These are phyloP conservation scores for Gambusia yucatana DNA, from an alignment of 2,797 vertebrate genomes.

Conservation along the genomic window DNA sequence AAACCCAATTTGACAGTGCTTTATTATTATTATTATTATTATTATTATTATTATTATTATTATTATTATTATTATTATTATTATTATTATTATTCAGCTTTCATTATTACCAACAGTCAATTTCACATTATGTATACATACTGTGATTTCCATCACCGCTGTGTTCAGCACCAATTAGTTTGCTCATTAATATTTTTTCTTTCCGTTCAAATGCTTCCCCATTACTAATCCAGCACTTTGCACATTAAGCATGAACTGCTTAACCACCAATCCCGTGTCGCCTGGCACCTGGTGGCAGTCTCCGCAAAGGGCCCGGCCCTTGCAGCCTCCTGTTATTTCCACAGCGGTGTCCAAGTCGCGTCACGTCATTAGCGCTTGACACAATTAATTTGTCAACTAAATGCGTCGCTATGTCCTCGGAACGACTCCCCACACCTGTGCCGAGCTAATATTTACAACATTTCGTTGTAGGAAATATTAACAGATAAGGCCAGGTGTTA, in stretches of 20 bases:
- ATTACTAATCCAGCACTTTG: neutral
- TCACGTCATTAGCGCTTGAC: conserved; percentile 27
- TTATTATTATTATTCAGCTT: neutral
- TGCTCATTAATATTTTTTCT: neutral
- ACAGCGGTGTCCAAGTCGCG: neutral
- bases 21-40: neutral
- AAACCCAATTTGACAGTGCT: neutral
- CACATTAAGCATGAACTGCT: neutral
- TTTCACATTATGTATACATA: neutral
- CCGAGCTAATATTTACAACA: conserved; percentile 58
- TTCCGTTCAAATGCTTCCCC: neutral
- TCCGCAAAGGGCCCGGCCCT: neutral
- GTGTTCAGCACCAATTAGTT: neutral
- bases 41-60: neutral
- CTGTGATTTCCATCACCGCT: neutral
- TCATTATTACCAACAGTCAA: neutral
- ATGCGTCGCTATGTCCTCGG: conserved; percentile 47
- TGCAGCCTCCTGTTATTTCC: neutral
- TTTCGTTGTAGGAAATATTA: conserved; percentile 10
- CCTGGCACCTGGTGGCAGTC: neutral
- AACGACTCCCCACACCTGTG: conserved; percentile 33
- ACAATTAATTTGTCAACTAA: conserved; percentile 42
- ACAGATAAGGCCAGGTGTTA: conserved; percentile 48
- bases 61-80: neutral
- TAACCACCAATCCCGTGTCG: too few species aligned